Evolutionary conservation across 2,797 vertebrate genomes (phyloP).

Genomic region (Helicolenus hilgendorfi): DNA sequence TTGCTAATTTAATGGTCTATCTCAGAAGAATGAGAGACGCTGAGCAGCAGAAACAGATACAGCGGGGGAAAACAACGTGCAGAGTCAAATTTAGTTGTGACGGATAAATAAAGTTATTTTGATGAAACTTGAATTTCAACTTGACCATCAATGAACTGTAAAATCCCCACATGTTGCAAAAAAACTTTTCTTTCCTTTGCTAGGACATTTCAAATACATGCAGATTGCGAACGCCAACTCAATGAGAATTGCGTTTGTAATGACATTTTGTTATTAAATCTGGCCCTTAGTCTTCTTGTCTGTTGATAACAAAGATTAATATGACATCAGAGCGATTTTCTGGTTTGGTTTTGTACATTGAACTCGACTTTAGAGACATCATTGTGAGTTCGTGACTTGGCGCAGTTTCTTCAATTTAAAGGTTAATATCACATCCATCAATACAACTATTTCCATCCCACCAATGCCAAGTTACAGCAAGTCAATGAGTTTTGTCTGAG

Average conservation of each 20-base stretch:
- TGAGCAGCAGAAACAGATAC: too few relatives aligned
- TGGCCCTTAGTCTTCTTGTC: background rate
- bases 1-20: too few relatives aligned
- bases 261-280: background rate
- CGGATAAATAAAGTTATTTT: too few relatives aligned
- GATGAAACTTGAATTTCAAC: too few relatives aligned
- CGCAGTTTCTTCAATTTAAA: background rate
- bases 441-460: background rate
- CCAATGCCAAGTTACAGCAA: background rate
- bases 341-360: background rate
- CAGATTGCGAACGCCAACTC: too few relatives aligned
- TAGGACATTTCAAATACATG: too few relatives aligned
- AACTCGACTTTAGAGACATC: background rate
- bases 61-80: too few relatives aligned
- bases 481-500: background rate
- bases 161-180: background rate
- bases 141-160: background rate
- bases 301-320: too few relatives aligned
- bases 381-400: background rate
- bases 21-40: too few relatives aligned
- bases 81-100: too few relatives aligned
- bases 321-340: background rate
- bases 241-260: too few relatives aligned
- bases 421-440: background rate
- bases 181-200: background rate